Conservation (phyloP, 2,888 invertebrate species). For the Ethmia dodecea region DNA sequence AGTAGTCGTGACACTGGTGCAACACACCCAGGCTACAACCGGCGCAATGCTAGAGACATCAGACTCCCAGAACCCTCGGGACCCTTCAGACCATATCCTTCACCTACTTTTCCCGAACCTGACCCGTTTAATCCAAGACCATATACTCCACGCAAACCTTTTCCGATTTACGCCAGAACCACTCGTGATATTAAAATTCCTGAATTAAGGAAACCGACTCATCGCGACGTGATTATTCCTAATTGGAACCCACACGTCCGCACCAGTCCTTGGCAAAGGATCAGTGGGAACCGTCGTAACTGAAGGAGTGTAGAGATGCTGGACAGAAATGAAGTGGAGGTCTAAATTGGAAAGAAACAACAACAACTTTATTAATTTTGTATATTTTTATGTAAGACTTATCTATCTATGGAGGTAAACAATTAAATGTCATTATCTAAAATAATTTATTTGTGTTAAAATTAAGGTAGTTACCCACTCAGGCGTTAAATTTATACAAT, state of each 20-base stretch:
- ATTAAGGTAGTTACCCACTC: no score
- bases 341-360: no score
- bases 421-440: no score
- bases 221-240: constrained; percentile 33
- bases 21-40: constrained; percentile 41
- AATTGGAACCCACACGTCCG: constrained; percentile 40
- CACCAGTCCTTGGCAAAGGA: constrained; percentile 32
- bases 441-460: no score
- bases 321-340: background rate
- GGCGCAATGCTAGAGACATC: constrained; percentile 30
- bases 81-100: constrained; percentile 6
- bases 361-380: no score
- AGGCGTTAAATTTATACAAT: no score
- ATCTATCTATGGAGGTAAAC: no score
- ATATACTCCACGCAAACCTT: background rate
- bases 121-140: constrained; percentile 10
- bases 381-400: no score
- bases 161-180: constrained; percentile 19
- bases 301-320: constrained; percentile 14
- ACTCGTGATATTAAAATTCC: constrained; percentile 23
- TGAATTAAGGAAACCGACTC: constrained; percentile 27
- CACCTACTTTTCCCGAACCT: constrained; percentile 14
- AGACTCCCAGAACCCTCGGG: constrained; percentile 9
- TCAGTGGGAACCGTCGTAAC: constrained; percentile 23
- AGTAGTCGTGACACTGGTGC: constrained; percentile 31